phyloP scores from a whole-genome alignment of 2,888 invertebrate genomes.

The Mycogona germanica region DNA sequence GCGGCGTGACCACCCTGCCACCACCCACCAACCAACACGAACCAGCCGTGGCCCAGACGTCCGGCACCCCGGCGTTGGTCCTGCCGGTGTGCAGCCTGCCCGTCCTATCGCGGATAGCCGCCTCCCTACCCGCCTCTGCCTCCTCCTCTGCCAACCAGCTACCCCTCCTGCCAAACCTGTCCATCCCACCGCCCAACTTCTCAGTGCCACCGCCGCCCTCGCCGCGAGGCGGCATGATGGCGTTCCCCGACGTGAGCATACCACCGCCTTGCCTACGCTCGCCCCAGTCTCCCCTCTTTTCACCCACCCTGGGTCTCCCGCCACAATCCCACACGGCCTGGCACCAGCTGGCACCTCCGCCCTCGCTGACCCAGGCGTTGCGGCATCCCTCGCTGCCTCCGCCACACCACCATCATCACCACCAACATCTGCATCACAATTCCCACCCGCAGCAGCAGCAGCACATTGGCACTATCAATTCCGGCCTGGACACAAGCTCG shows the following conservation, averaged over 20 bases:
- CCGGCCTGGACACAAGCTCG: too few species aligned
- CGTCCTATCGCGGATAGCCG: neutral
- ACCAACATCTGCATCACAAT: too few species aligned
- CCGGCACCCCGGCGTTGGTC: neutral
- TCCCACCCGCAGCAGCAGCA: too few species aligned
- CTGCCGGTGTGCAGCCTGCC: neutral
- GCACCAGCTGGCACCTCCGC: too few species aligned
- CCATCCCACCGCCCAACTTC: slow-evolving; percentile 19
- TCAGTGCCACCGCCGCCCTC: slow-evolving; percentile 5
- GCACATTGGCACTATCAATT: too few species aligned
- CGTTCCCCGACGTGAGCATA: slow-evolving; percentile 15
- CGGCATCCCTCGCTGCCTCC: too few species aligned
- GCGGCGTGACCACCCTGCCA: neutral
- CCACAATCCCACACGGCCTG: too few species aligned
- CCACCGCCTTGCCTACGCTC: slow-evolving; percentile 9
- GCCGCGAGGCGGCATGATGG: neutral
- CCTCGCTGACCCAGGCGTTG: too few species aligned
- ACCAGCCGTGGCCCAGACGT: neutral
- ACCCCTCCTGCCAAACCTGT: slow-evolving; percentile 15
- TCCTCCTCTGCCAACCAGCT: neutral
- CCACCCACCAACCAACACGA: neutral
- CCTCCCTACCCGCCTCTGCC: neutral
- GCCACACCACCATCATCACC: too few species aligned
- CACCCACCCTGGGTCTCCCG: too few species aligned
- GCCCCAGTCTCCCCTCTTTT: too few species aligned